Percentiles rank a stretch among this genome's conserved stretches.
Evolutionary conservation across 2,888 invertebrate species (phyloP).

Genomic region (Cantharis nigra): DNA sequence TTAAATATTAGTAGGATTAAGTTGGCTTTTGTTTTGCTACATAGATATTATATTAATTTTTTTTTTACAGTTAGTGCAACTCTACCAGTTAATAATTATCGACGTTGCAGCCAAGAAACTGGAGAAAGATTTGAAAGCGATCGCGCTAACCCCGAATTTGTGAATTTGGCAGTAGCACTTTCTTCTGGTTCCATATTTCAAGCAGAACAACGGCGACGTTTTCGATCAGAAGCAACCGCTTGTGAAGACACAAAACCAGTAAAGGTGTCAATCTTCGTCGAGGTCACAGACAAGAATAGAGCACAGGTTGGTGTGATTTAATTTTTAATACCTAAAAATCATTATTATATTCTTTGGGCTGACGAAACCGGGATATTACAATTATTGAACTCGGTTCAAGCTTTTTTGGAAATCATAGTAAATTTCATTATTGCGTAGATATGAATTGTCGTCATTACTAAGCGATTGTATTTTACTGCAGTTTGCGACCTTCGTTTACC

Average conservation of each 20-base stretch:
- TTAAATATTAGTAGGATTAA: background rate
- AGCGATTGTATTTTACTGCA: conserved; percentile 38
- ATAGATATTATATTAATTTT: background rate
- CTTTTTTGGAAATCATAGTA: background rate
- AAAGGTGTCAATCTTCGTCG: conserved; percentile 36
- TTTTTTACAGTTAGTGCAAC: conserved; percentile 2
- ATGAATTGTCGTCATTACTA: conserved; percentile 31
- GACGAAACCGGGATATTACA: conserved; percentile 1
- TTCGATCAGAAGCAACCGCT: conserved; percentile 42
- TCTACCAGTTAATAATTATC: conserved; percentile 9
- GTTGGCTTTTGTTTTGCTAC: background rate
- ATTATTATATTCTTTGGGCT: background rate
- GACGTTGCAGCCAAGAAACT: conserved; percentile 7
- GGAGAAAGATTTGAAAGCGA: conserved; percentile 12
- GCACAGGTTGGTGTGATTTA: conserved; percentile 45
- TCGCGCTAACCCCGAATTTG: conserved; percentile 14
- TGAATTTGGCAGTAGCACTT: conserved; percentile 34
- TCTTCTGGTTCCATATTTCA: conserved; percentile 14
- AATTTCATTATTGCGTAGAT: conserved; percentile 19
- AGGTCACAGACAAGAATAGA: conserved; percentile 41
- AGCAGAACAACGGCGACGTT: conserved; percentile 36
- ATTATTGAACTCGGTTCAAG: background rate
- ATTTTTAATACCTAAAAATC: background rate
- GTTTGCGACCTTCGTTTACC: conserved; percentile 49
- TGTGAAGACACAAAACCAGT: conserved; percentile 44